Conservation (phyloP, 2,113 vertebrate species). For the Melanocharis versteri region DNA sequence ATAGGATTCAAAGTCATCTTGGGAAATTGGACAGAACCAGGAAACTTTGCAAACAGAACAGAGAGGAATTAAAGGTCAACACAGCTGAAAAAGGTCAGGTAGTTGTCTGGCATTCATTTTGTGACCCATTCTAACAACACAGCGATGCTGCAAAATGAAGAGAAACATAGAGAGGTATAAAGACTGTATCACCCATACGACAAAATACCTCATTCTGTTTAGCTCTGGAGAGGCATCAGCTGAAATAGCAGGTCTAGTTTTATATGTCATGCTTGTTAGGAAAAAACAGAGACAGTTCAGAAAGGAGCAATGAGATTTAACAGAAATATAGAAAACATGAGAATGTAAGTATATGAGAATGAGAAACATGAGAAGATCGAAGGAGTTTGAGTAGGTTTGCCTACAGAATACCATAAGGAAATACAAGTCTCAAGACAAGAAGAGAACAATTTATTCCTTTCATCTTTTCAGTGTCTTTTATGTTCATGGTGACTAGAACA, state of each 20-base stretch:
- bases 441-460: constrained; percentile 8
- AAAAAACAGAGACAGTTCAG: not conserved
- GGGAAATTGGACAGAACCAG: not conserved
- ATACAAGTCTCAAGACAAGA: not conserved
- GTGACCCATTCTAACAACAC: not conserved
- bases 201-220: not conserved
- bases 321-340: not conserved
- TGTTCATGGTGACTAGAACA: not conserved
- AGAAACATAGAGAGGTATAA: not conserved
- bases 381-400: not conserved
- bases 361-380: not conserved
- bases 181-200: not conserved
- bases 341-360: not conserved
- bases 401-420: not conserved
- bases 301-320: not conserved
- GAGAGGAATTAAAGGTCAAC: not conserved
- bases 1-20: not conserved
- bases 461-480: not conserved
- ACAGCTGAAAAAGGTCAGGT: not conserved
- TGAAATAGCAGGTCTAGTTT: not conserved
- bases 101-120: not conserved
- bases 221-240: not conserved
- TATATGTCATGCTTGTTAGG: not conserved
- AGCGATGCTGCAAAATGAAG: not conserved
- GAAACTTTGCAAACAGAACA: not conserved